Base-by-base conservation (phyloP, 2,888 invertebrate genomes). In the Agrochola lychnidis region DNA sequence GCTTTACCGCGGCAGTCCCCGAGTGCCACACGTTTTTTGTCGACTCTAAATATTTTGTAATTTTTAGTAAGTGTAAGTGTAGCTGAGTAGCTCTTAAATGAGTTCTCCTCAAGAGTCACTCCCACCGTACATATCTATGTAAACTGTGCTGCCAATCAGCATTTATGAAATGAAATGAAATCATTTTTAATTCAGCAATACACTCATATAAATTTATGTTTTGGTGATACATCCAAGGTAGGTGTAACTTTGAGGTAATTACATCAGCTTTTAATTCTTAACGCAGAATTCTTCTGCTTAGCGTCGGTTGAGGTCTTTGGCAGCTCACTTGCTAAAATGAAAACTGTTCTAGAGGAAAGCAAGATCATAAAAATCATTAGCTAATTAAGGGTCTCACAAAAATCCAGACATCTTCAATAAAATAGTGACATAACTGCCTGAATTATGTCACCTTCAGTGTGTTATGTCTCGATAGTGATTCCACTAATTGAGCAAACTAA, bases 401-500 rank as follows among this genome's bases (percentile, higher is more conserved):
- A 70, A 66, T n/a, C 69, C 84, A 81, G 81, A 83, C 61, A 4
- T 70, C 62, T 70, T 19, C 53, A 61, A 76, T 84, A 82, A 82
- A 76, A 1, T 67, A 81, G 42, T 61, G 71, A 36, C 56, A 71
- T 73, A 73, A 73, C 72, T 61, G 81, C 19, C 74, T 66, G 66
- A 72, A 62, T 56, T 83, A 82, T 76, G 82, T 85, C 83, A 88
- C 85, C 83, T 89, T 79, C 79, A 73, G 64, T 71, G n/a, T n/a
- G n/a, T n/a, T n/a, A n/a, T n/a, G 68, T 66, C 42, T 78, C 63
- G 78, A 81, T 83, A 87, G 88, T 92, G 92, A 93, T 94, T 93
- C 91, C 89, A 85, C 89, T 93, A 94, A 94, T 93, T 93, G 90
- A 78, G 83, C 89, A 77, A 70, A 77, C 87, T 93, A 92, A 93